Percentiles rank a stretch among this genome's conserved stretches.
phyloP scores from a whole-genome alignment of 2,797 vertebrate genomes.

The Loriculus beryllinus region DNA sequence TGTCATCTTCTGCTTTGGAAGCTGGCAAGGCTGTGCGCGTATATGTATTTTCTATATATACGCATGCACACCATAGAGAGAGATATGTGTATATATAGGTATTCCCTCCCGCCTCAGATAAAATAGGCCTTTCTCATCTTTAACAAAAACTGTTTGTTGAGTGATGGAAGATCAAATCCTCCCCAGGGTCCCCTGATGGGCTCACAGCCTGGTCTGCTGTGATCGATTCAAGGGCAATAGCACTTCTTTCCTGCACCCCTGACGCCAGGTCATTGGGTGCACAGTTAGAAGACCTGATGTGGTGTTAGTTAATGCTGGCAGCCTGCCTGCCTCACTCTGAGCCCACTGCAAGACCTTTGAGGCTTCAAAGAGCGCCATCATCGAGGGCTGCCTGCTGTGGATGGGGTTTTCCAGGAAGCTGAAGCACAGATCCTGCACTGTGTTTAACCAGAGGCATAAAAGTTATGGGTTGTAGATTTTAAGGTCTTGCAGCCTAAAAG shows the following conservation, averaged over 20 bases:
- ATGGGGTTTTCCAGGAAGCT: not conserved
- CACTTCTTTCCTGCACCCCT: fast-evolving
- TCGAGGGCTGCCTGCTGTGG: fast-evolving
- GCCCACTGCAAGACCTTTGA: not conserved
- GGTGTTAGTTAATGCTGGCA: not conserved
- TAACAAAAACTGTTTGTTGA: not conserved
- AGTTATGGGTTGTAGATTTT: not conserved
- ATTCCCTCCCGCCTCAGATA: not conserved
- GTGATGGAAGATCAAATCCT: not conserved
- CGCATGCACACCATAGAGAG: not conserved
- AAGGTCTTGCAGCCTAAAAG: not conserved
- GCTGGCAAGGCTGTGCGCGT: not conserved
- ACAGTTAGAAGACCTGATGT: fast-evolving
- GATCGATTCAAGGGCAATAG: not conserved
- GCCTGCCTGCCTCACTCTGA: not conserved
- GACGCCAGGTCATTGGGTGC: not conserved
- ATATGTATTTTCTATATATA: not conserved
- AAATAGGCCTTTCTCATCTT: not conserved
- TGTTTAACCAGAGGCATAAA: not conserved
- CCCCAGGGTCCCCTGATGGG: not conserved
- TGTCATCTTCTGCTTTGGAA: not conserved
- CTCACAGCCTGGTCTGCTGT: not conserved
- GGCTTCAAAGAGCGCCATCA: fast-evolving
- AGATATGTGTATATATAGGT: fast-evolving
- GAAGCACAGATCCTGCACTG: fast-evolving